Conservation (phyloP, 1,140 invertebrate species). For the Drosophila repletoides region DNA sequence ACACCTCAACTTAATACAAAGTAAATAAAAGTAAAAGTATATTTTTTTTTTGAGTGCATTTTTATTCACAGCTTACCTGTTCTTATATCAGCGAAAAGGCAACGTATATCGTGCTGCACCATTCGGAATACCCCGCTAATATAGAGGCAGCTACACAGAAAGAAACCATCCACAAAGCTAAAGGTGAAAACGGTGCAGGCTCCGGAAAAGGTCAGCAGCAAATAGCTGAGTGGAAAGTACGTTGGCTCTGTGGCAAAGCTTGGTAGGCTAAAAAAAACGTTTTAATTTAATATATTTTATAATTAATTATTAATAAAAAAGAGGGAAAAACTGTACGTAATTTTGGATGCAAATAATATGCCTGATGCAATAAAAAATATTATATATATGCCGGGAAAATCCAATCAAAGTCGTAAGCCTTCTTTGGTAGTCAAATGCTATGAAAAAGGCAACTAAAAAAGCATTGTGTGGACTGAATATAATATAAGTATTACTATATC, state of each 20-base stretch:
- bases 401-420: too few relatives aligned
- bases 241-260: constrained; percentile 33
- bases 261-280: constrained; percentile 43
- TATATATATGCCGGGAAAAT: too few relatives aligned
- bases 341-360: too few relatives aligned
- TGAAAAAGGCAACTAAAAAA: too few relatives aligned
- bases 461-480: too few relatives aligned
- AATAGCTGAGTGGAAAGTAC: constrained; percentile 62
- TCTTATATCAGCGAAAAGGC: constrained; percentile 54
- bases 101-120: constrained; percentile 65
- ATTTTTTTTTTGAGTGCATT: too few relatives aligned
- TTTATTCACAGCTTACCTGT: constrained; percentile 41
- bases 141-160: constrained; percentile 71
- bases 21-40: neutral
- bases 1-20: constrained; percentile 30
- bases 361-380: too few relatives aligned
- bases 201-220: constrained; percentile 60
- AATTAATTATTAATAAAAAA: too few relatives aligned
- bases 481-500: too few relatives aligned
- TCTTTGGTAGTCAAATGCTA: too few relatives aligned
- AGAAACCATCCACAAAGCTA: constrained; percentile 73
- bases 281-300: neutral
- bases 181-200: constrained; percentile 72
- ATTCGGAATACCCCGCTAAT: constrained; percentile 68
- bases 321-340: too few relatives aligned